Evolutionary conservation across 2,113 vertebrate species (phyloP).

Genomic region (Bufo bufo): DNA sequence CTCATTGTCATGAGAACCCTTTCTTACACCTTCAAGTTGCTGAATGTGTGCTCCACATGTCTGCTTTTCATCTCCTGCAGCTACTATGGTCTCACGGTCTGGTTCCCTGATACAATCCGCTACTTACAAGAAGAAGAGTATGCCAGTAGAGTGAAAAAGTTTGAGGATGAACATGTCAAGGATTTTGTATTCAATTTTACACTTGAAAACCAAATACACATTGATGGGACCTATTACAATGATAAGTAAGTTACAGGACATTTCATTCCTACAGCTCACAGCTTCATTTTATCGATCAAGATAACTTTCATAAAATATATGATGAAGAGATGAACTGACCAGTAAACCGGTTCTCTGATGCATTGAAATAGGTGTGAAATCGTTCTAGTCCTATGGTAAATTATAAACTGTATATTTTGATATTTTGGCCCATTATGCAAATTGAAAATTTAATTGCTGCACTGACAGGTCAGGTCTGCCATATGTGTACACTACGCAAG

Average conservation of each 20-base stretch:
- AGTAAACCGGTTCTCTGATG: too few species aligned
- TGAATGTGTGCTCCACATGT: not conserved
- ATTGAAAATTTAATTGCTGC: too few species aligned
- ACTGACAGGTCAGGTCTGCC: too few species aligned
- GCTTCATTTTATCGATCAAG: not conserved
- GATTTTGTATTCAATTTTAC: conserved; percentile 95
- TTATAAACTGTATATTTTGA: too few species aligned
- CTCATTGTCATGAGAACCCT: not conserved
- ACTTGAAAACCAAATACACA: conserved; percentile 93
- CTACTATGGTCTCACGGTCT: conserved; percentile 93
- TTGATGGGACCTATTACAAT: conserved; percentile 85
- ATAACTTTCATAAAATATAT: too few species aligned
- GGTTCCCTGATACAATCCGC: conserved; percentile 98
- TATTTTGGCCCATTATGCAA: too few species aligned
- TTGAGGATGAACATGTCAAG: conserved; percentile 82
- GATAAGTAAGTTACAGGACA: conserved; percentile 80
- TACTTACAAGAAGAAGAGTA: conserved; percentile 92
- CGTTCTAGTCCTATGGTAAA: too few species aligned
- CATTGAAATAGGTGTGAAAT: too few species aligned
- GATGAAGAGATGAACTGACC: too few species aligned
- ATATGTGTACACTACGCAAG: too few species aligned
- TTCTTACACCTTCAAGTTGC: not conserved
- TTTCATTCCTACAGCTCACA: not conserved
- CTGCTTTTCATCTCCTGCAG: conserved; percentile 66
- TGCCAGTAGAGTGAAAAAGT: conserved; percentile 82